Conservation (phyloP, 2,888 invertebrate species). For the Gerris lacustris region DNA sequence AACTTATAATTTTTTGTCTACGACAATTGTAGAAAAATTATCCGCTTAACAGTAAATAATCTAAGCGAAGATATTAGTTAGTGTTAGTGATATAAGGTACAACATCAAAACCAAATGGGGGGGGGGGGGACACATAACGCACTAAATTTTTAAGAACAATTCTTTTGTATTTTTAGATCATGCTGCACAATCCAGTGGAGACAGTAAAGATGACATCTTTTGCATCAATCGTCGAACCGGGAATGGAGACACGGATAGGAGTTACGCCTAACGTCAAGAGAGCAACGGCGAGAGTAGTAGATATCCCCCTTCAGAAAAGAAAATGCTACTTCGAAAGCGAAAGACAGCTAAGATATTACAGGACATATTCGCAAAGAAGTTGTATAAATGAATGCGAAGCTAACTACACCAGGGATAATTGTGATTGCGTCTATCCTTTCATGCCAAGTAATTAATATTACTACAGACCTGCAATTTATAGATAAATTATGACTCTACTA, state of each 20-base stretch:
- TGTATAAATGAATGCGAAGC: slow-evolving; percentile 72
- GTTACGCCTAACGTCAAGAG: slow-evolving; percentile 57
- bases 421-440: slow-evolving; percentile 55
- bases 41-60: no score
- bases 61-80: no score
- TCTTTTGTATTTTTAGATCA: slow-evolving; percentile 42
- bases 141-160: no score
- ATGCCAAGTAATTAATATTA: slow-evolving; percentile 53
- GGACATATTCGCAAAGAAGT: slow-evolving; percentile 65
- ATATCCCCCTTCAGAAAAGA: slow-evolving; percentile 42
- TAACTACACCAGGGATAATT: slow-evolving; percentile 50
- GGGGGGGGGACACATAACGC: no score
- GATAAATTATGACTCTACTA: no score
- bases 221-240: slow-evolving; percentile 58
- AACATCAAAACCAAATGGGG: no score
- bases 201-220: slow-evolving; percentile 66
- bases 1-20: no score
- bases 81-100: no score
- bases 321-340: slow-evolving; percentile 57
- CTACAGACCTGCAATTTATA: no score
- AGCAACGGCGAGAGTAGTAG: slow-evolving; percentile 46
- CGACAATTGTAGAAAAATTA: no score
- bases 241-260: slow-evolving; percentile 55
- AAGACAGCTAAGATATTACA: slow-evolving; percentile 54
- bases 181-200: slow-evolving; percentile 68